Conservation (phyloP, 2,888 invertebrate species). For the Catocala sponsa region DNA sequence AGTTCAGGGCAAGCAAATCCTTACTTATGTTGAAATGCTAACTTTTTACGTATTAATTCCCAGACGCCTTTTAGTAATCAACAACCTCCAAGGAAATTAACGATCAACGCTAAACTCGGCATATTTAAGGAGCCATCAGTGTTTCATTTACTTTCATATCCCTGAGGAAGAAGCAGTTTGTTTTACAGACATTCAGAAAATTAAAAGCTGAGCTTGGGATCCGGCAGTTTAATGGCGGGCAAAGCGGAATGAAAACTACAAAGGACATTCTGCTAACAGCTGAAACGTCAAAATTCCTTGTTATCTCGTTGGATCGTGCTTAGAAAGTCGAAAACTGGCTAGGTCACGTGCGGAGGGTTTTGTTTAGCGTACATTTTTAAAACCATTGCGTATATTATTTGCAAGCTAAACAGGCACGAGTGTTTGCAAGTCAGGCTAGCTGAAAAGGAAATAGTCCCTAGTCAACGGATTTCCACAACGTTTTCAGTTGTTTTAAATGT, state of each 20-base stretch:
- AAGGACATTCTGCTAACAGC: constrained; percentile 53
- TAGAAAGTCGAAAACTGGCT: constrained; percentile 53
- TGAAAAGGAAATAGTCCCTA: too few relatives aligned
- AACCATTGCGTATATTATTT: constrained; percentile 22
- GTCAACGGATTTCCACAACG: too few relatives aligned
- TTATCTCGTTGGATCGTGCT: constrained; percentile 55
- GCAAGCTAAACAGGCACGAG: constrained; percentile 1
- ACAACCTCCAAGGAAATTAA: constrained; percentile 71
- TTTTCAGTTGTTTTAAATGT: too few relatives aligned
- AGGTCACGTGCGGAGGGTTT: constrained; percentile 19
- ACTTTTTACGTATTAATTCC: constrained; percentile 50
- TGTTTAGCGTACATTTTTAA: constrained; percentile 20
- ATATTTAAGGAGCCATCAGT: constrained; percentile 67
- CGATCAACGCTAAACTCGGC: constrained; percentile 62
- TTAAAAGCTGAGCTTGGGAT: constrained; percentile 59
- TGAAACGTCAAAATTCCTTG: constrained; percentile 58
- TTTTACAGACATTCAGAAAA: constrained; percentile 63
- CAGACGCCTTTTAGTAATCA: constrained; percentile 54
- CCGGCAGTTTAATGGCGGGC: constrained; percentile 44
- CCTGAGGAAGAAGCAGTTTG: constrained; percentile 53
- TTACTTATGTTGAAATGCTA: background rate
- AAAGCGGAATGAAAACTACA: constrained; percentile 49
- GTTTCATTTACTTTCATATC: constrained; percentile 65
- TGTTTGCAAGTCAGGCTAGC: background rate
- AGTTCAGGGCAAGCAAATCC: background rate